Evolutionary conservation across 2,113 vertebrate species (phyloP).

Genomic region (Tachysurus vachellii): DNA sequence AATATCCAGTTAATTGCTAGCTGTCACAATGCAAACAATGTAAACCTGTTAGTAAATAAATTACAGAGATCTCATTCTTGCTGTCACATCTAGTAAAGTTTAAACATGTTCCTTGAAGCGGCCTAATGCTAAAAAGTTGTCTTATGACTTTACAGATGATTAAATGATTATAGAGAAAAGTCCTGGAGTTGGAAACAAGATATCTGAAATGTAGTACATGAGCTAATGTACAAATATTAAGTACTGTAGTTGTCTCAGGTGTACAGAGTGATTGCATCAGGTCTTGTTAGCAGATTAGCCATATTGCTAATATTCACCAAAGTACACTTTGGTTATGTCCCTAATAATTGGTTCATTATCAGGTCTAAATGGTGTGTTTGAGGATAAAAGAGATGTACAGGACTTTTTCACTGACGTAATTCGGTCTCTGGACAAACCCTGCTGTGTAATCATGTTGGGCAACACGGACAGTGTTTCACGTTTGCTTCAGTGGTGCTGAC

Average conservation of each 20-base stretch:
- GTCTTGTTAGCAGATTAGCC: neutral
- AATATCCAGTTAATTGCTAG: neutral
- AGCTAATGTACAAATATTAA: neutral
- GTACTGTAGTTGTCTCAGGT: neutral
- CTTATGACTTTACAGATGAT: neutral
- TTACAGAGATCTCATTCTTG: neutral
- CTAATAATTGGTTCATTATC: neutral
- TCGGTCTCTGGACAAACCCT: neutral
- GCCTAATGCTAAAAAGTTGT: neutral
- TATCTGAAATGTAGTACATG: neutral
- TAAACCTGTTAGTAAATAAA: neutral
- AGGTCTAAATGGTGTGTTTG: neutral
- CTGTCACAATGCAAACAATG: neutral
- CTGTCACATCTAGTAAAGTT: neutral
- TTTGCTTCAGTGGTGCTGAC: conserved; percentile 40
- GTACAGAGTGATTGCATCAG: neutral
- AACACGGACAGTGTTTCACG: conserved; percentile 29
- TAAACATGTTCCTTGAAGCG: neutral
- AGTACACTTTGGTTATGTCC: neutral
- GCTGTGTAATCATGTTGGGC: conserved; percentile 8
- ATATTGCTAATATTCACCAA: neutral
- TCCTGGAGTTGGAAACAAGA: neutral
- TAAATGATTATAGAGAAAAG: too few relatives aligned
- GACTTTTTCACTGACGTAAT: neutral
- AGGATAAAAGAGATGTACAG: neutral